Evolutionary conservation across 30 jellyfish, hydroid and myxozoan species (phyloP).

Genomic region (Chrysaora quinquecirrha): DNA sequence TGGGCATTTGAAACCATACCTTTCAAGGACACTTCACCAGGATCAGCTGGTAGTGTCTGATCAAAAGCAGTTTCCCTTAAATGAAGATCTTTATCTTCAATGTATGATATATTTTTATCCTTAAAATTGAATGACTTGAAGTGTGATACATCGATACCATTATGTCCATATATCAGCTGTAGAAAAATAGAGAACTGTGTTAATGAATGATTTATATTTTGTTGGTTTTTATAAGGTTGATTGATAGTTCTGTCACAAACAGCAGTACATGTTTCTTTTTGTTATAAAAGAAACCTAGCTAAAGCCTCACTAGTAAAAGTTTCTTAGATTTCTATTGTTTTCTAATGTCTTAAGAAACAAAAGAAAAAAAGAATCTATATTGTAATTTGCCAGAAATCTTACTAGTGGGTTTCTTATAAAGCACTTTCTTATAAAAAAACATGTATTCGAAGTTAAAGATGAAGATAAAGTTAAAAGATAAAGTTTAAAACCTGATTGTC

Average conservation of each 20-base stretch:
- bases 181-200: not conserved
- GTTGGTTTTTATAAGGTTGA: too few species aligned
- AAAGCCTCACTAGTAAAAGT: too few species aligned
- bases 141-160: constrained; percentile 74
- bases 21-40: constrained; percentile 77
- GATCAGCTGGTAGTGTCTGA: constrained; percentile 77
- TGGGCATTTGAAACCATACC: too few species aligned
- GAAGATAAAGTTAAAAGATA: not conserved
- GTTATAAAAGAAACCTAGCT: too few species aligned
- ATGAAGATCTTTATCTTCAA: constrained; percentile 86
- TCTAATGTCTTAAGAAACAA: too few species aligned
- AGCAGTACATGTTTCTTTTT: too few species aligned
- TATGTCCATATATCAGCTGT: constrained; percentile 90
- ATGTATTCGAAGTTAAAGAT: not conserved
- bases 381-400: too few species aligned
- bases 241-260: too few species aligned
- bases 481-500: constrained; percentile 78
- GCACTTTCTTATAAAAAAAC: too few species aligned
- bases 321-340: too few species aligned
- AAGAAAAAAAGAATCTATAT: not conserved
- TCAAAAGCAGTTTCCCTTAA: constrained; percentile 90
- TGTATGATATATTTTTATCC: constrained; percentile 72
- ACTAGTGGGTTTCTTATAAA: too few species aligned
- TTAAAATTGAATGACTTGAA: constrained; percentile 72
- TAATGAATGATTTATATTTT: too few species aligned